A percentile compares a stretch with the other conserved stretches of the same genome.
Conservation (phyloP, 2,797 vertebrate species). For the Ptychobarbus kaznakovi region DNA sequence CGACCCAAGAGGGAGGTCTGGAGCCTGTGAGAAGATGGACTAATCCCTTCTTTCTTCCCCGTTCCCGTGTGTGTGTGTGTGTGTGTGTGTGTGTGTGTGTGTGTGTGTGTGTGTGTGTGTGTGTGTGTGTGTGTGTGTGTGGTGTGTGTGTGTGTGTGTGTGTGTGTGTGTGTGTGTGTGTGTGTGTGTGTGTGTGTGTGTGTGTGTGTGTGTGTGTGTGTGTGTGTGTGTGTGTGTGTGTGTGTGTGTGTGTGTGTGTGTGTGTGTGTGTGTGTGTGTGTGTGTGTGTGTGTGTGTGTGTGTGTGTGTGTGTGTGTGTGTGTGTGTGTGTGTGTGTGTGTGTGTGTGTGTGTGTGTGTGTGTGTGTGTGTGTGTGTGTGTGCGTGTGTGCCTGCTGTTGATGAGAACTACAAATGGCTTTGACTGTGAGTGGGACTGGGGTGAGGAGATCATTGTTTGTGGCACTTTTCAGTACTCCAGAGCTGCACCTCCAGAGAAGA, state of each 20-base stretch:
- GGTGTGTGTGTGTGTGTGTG: background rate
- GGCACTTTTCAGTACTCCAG: conserved; percentile 46
- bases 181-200: background rate
- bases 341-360: background rate
- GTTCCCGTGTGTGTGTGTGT: background rate
- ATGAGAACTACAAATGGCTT: conserved; percentile 64
- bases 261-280: background rate
- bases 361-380: background rate
- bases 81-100: background rate
- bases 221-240: background rate
- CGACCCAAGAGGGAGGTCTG: conserved; percentile 54
- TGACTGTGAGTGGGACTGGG: conserved; percentile 14
- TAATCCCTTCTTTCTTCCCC: conserved; percentile 31
- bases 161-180: background rate
- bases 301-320: background rate
- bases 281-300: background rate
- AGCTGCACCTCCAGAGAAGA: conserved; percentile 44
- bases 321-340: background rate
- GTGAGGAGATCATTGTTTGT: conserved; percentile 17
- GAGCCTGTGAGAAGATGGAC: conserved; percentile 57
- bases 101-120: background rate
- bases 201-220: background rate
- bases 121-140: background rate
- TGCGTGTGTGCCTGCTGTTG: conserved; percentile 21
- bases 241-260: background rate